phyloP scores from a whole-genome alignment of 2,797 vertebrate genomes.

The Rhincodon typus region DNA sequence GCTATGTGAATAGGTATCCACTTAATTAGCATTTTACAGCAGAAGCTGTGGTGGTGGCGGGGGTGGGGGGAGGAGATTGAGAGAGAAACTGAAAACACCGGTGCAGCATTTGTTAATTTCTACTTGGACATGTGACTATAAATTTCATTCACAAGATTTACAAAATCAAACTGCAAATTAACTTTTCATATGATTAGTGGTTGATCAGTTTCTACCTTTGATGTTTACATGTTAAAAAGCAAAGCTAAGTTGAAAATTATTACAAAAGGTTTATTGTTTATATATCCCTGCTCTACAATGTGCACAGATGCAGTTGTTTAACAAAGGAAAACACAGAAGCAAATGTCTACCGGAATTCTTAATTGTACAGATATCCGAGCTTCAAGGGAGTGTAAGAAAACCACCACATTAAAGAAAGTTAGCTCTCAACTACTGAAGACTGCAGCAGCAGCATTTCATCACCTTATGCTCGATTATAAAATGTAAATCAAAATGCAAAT shows the following conservation, averaged over 20 bases:
- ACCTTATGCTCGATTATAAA: slow-evolving; percentile 15
- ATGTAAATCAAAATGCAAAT: not conserved
- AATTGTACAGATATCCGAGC: not conserved
- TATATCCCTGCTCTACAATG: slow-evolving; percentile 46
- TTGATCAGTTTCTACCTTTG: not conserved
- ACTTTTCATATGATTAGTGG: not conserved
- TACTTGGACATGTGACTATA: not conserved
- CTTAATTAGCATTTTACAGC: not conserved
- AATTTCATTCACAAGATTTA: not conserved
- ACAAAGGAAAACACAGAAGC: slow-evolving; percentile 28
- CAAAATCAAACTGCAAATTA: not conserved
- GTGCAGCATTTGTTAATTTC: not conserved
- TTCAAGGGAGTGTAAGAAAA: not conserved
- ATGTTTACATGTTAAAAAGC: not conserved
- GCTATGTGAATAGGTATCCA: not conserved
- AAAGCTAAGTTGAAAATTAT: slow-evolving; percentile 50
- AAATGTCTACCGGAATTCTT: not conserved
- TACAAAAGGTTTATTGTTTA: slow-evolving; percentile 63
- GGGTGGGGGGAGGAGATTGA: no score
- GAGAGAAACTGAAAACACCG: not conserved
- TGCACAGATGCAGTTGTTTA: slow-evolving; percentile 40
- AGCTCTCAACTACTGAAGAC: slow-evolving; percentile 4
- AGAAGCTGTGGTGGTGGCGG: not conserved
- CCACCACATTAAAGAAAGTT: not conserved
- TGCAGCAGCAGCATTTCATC: slow-evolving; percentile 9